A percentile compares a stretch with the other conserved stretches of the same genome.
phyloP scores from a whole-genome alignment of 2,888 invertebrate genomes.

The Tribolium freemani region DNA sequence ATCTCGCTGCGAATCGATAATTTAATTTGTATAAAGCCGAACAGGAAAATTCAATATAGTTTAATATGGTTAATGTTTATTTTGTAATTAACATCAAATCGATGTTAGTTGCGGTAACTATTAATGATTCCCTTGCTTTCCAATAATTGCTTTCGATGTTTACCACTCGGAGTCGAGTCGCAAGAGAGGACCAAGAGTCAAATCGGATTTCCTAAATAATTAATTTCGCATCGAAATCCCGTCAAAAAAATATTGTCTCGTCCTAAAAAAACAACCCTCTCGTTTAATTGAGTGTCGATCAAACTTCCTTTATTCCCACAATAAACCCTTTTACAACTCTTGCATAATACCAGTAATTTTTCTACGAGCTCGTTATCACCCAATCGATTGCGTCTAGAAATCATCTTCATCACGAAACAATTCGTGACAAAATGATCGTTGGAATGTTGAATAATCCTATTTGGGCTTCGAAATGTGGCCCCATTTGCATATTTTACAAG shows the following conservation, averaged over 20 bases:
- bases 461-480: conserved; percentile 17
- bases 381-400: conserved; percentile 13
- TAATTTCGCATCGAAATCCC: background rate
- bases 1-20: background rate
- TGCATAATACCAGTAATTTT: conserved; percentile 19
- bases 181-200: background rate
- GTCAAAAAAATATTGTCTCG: background rate
- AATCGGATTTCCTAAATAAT: background rate
- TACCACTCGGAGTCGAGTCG: background rate
- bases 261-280: background rate
- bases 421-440: background rate
- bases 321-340: conserved; percentile 16
- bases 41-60: background rate
- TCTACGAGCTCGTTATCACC: conserved; percentile 10
- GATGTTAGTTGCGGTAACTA: conserved; percentile 6
- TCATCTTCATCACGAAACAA: conserved; percentile 1
- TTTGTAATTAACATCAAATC: background rate
- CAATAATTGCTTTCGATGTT: conserved; percentile 16
- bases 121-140: conserved; percentile 1
- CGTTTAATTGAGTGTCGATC: conserved; percentile 3
- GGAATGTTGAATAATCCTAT: conserved; percentile 19
- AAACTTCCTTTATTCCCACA: conserved; percentile 4
- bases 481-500: conserved; percentile 18
- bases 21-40: background rate
- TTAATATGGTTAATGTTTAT: background rate